phyloP scores from a whole-genome alignment of 2,797 vertebrate genomes.

The Acanthurus lineatus region DNA sequence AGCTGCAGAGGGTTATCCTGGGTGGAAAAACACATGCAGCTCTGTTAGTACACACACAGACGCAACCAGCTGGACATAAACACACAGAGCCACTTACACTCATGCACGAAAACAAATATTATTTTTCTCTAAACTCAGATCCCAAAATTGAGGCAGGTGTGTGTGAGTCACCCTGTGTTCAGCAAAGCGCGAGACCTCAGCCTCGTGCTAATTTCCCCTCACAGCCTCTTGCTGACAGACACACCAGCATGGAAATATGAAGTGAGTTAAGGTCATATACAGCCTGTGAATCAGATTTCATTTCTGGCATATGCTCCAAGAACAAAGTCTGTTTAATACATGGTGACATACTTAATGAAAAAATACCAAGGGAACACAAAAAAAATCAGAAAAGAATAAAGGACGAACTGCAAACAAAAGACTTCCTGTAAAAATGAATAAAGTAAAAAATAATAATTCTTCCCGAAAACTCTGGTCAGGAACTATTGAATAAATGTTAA shows the following conservation, averaged over 20 bases:
- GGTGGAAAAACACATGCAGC: constrained; percentile 27
- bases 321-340: constrained; percentile 3
- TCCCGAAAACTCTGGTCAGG: too few relatives aligned
- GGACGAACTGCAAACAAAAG: too few relatives aligned
- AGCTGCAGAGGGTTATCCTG: constrained; percentile 93
- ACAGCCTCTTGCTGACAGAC: constrained; percentile 5
- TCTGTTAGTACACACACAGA: constrained; percentile 12
- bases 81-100: not conserved
- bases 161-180: constrained; percentile 7
- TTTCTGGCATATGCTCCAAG: not conserved
- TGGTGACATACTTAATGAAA: not conserved
- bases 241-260: not conserved
- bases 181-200: not conserved
- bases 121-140: not conserved
- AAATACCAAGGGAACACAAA: not conserved
- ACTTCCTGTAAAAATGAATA: too few relatives aligned
- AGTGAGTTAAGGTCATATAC: constrained; percentile 10
- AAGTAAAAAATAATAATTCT: too few relatives aligned
- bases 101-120: not conserved
- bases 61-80: not conserved
- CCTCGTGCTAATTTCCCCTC: constrained; percentile 18
- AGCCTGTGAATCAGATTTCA: constrained; percentile 1
- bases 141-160: constrained; percentile 9
- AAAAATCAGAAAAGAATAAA: not conserved
- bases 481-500: not conserved